Conservation (phyloP, 2,113 vertebrate species). For the Brachyhypopomus occidentalis region DNA sequence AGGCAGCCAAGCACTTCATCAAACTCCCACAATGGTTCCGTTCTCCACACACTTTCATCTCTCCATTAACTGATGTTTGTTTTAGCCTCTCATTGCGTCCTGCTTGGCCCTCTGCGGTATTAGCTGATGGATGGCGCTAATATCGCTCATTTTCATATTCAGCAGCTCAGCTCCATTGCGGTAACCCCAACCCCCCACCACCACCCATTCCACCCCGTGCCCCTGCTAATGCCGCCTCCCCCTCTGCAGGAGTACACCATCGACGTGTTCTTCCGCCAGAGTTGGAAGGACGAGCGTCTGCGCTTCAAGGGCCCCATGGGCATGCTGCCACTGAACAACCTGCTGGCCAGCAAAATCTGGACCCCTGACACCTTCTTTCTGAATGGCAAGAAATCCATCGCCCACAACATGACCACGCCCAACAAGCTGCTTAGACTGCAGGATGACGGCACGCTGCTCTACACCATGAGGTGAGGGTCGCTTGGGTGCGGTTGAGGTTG, state of each 20-base stretch:
- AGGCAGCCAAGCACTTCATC: background rate
- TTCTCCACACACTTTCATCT: slow-evolving; percentile 12
- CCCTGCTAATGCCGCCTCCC: background rate
- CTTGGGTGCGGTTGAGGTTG: no score
- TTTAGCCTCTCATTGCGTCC: background rate
- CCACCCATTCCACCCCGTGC: no score
- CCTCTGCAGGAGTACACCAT: slow-evolving; percentile 92
- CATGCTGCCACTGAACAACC: slow-evolving; percentile 90
- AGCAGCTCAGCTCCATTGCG: background rate
- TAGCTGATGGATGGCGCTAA: background rate
- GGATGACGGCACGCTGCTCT: slow-evolving; percentile 92
- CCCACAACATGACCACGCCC: slow-evolving; percentile 97
- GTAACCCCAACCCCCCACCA: no score
- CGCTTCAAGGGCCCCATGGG: slow-evolving; percentile 95
- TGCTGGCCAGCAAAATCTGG: slow-evolving; percentile 98
- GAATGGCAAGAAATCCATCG: slow-evolving; percentile 97
- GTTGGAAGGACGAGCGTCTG: slow-evolving; percentile 95
- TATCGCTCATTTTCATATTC: slow-evolving; percentile 18
- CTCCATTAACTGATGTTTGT: slow-evolving; percentile 17
- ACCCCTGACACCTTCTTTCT: slow-evolving; percentile 97
- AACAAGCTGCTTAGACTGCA: slow-evolving; percentile 94
- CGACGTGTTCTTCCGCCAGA: slow-evolving; percentile 98
- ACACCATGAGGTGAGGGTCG: slow-evolving; percentile 91
- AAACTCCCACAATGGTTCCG: slow-evolving; percentile 3
- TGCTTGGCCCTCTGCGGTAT: background rate